Evolutionary conservation across 1,140 invertebrate species (phyloP).

Genomic region (Caerostris darwini): DNA sequence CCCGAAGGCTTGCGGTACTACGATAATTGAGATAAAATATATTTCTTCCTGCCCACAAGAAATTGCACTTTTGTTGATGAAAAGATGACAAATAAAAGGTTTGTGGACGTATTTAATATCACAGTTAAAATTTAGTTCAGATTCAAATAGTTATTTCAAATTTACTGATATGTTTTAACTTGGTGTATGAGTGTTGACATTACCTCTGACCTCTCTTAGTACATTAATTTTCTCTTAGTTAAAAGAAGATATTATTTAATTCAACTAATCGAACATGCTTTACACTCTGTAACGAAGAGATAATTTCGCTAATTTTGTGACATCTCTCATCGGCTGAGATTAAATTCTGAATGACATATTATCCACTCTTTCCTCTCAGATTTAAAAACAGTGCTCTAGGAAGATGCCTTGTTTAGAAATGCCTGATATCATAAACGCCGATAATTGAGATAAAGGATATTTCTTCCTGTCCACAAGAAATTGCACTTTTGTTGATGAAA

Average conservation of each 20-base stretch:
- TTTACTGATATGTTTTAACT: too few species aligned
- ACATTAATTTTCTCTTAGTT: too few species aligned
- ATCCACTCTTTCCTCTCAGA: neutral
- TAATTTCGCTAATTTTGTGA: neutral
- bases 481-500: neutral
- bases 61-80: slow-evolving; percentile 6
- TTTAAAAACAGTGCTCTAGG: slow-evolving; percentile 6
- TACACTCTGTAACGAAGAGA: neutral
- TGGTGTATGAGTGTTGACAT: too few species aligned
- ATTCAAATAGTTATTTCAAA: too few species aligned
- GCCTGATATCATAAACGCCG: slow-evolving; percentile 8
- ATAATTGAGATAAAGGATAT: neutral
- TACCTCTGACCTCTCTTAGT: too few species aligned
- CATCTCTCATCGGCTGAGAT: neutral
- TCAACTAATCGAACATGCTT: neutral
- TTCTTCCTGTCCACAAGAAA: neutral
- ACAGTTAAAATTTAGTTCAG: neutral
- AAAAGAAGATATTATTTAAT: neutral
- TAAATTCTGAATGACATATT: slow-evolving; percentile 4
- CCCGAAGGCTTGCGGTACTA: too few species aligned
- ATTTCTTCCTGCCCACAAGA: neutral
- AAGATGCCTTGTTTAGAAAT: neutral
- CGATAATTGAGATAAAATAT: neutral
- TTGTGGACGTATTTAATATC: slow-evolving; percentile 4
- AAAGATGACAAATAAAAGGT: slow-evolving; percentile 34